These are phyloP conservation scores for Lacerta agilis DNA, from an alignment of 2,797 vertebrate genomes.

Conservation along the genomic window DNA sequence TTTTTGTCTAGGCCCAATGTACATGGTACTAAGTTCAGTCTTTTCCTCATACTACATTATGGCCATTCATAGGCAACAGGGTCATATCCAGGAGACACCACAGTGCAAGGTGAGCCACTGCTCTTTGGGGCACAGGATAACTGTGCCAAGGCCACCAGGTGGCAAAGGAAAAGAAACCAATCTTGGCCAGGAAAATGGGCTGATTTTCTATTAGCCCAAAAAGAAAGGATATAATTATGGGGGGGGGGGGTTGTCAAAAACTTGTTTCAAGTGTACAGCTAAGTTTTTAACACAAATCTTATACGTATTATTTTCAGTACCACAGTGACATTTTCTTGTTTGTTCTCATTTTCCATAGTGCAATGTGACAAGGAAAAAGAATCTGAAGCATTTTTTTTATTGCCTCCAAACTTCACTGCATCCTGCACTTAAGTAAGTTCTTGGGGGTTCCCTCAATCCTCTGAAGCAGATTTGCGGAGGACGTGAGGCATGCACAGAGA, in stretches of 20 bases:
- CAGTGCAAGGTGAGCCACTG: neutral
- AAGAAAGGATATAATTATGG: neutral
- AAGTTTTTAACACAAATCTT: neutral
- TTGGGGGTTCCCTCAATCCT: too few relatives aligned
- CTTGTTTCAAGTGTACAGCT: neutral
- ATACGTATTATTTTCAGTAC: neutral
- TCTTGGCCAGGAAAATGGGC: neutral
- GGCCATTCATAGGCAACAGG: neutral
- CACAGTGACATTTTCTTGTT: neutral
- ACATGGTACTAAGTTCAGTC: neutral
- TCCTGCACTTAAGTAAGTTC: too few relatives aligned
- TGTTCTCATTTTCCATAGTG: neutral
- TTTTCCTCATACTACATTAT: neutral
- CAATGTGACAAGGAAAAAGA: neutral
- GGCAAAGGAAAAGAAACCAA: neutral
- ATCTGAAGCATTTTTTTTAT: neutral
- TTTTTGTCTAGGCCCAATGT: neutral
- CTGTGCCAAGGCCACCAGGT: neutral
- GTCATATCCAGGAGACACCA: neutral
- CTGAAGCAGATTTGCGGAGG: too few relatives aligned
- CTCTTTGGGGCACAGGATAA: neutral
- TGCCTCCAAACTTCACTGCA: too few relatives aligned
- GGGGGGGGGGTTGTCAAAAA: neutral
- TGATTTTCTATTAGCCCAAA: neutral
- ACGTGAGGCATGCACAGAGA: too few relatives aligned